Conservation (phyloP, 2,113 vertebrate genomes). For the Gorsachius goisagi region DNA sequence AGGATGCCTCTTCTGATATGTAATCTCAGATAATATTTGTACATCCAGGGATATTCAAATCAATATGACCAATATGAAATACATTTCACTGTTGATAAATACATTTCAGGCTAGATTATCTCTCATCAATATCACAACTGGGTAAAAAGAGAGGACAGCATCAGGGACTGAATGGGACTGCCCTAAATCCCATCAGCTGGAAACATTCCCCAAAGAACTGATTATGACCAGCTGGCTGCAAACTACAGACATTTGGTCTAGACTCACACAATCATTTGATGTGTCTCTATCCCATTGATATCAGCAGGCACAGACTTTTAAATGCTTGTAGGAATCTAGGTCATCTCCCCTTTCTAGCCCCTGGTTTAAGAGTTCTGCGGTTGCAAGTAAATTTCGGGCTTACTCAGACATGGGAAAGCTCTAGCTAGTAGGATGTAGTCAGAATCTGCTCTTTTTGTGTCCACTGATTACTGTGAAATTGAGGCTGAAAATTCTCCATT, state of each 20-base stretch:
- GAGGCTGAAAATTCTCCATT: not conserved
- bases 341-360: not conserved
- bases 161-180: not conserved
- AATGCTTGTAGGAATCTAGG: not conserved
- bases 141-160: not conserved
- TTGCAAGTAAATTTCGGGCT: not conserved
- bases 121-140: not conserved
- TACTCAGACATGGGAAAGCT: not conserved
- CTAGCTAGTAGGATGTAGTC: not conserved
- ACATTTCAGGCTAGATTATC: not conserved
- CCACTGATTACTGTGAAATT: not conserved
- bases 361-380: not conserved
- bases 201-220: constrained; percentile 38
- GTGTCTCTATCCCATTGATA: not conserved
- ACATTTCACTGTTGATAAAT: not conserved
- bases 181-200: constrained; percentile 46
- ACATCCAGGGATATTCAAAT: not conserved
- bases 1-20: not conserved
- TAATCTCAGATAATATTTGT: not conserved
- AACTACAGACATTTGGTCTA: constrained; percentile 47
- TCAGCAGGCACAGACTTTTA: constrained; percentile 1
- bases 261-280: constrained; percentile 15
- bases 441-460: not conserved
- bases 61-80: not conserved
- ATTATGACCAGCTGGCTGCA: constrained; percentile 41